A percentile compares a stretch with the other conserved stretches of the same genome.
Conservation (phyloP, 2,888 invertebrate species). For the Syritta pipiens region DNA sequence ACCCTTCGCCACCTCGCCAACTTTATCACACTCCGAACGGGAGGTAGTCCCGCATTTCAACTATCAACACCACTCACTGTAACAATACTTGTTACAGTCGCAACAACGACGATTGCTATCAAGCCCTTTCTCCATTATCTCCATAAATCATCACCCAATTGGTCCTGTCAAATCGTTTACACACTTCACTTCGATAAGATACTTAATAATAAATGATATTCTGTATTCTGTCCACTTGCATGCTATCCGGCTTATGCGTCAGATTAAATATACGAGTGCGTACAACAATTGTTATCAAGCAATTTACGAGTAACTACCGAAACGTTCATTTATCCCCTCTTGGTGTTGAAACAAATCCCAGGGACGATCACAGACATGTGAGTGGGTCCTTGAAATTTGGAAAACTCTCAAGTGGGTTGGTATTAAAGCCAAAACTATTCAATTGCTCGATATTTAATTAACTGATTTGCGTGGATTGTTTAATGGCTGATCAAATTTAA, state of each 20-base stretch:
- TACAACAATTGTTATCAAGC: not conserved
- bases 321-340: slow-evolving; percentile 3
- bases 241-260: not conserved
- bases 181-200: slow-evolving; percentile 33
- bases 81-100: too few relatives aligned
- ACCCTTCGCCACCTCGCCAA: too few relatives aligned
- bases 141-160: slow-evolving; percentile 21
- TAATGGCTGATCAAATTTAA: too few relatives aligned
- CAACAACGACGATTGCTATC: slow-evolving; percentile 2
- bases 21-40: too few relatives aligned
- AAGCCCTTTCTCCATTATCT: slow-evolving; percentile 9
- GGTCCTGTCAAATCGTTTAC: slow-evolving; percentile 27
- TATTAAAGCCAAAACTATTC: too few relatives aligned
- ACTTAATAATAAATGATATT: slow-evolving; percentile 13
- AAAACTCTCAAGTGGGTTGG: too few relatives aligned
- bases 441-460: too few relatives aligned
- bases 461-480: too few relatives aligned
- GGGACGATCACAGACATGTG: too few relatives aligned
- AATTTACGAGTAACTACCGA: slow-evolving; percentile 7
- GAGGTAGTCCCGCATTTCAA: too few relatives aligned
- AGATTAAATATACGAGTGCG: not conserved
- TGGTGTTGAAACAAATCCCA: slow-evolving; percentile 6
- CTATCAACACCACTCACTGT: not conserved
- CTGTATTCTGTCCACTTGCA: not conserved
- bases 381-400: too few relatives aligned